Evolutionary conservation across 35 echinoderm and acorn worm species (phyloP), one percentile per base, ranked within the genome.

Genomic region (Hemicentrotus pulcherrimus): DNA sequence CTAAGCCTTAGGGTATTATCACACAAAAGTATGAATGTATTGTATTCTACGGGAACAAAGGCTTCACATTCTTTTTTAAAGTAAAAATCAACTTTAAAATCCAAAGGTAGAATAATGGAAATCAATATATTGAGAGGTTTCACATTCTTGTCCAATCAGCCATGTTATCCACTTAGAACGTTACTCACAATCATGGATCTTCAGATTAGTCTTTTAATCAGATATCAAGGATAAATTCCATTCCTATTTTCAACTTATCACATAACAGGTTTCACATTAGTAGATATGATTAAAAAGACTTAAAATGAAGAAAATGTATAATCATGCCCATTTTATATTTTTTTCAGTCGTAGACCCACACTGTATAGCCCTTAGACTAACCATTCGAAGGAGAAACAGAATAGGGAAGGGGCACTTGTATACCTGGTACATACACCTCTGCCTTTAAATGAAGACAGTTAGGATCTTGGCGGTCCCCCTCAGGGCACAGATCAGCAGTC

Each of bases 381-480:
- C 7, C 65, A 78, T 78, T 22, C 65, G n/a, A 78, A 78, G 22
- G 19, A 78, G 24, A 78, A 78, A 70, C 15, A 24, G 61, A 70
- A 70, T 70, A 28, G 65, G 65, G 65, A 78, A 78, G 65, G 65
- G 65, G 65, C 19, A 4, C 7, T 78, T 78, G 65, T 0, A 78
- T 24, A 5, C 35, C 3, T 41, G n/a, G n/a, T n/a, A 1, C 35
- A 41, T 41, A 41, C 24, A 78, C 65, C 65, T 15, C 19, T 78
- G 7, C 65, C 65, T 78, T 78, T 78, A n/a, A 78, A n/a, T 28
- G 65, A 78, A 78, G 65, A 22, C 65, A 16, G 16, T 32, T 33
- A 47, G 88, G 32, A 47, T 90, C 88, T 90, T 90, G 88, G 88
- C 88, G 32, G 88, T 45, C 31, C 88, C 88, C 88, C 88, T 90